Conservation (phyloP, 2,113 vertebrate species). For the Epinephelus cyanopodus region DNA sequence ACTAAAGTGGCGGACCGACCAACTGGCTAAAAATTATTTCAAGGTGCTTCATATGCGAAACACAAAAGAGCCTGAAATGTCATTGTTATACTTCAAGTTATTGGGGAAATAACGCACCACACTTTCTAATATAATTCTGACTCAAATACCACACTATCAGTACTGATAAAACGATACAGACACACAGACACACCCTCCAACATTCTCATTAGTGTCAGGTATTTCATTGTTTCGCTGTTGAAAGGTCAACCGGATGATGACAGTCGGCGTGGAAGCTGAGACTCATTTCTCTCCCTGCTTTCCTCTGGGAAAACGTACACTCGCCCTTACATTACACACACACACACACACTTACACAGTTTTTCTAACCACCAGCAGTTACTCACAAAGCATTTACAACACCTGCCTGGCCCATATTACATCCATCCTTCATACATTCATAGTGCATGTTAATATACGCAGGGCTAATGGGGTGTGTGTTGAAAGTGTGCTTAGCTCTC, state of each 20-base stretch:
- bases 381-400: slow-evolving; percentile 31
- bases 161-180: slow-evolving; percentile 44
- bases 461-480: slow-evolving; percentile 48
- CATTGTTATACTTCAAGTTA: slow-evolving; percentile 12
- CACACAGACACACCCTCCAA: slow-evolving; percentile 32
- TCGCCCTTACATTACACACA: slow-evolving; percentile 1
- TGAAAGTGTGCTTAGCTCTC: slow-evolving; percentile 50
- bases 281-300: slow-evolving; percentile 33
- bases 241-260: slow-evolving; percentile 66
- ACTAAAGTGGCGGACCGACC: not conserved
- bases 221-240: slow-evolving; percentile 50
- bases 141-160: slow-evolving; percentile 48
- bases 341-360: not conserved
- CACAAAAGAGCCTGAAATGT: slow-evolving; percentile 15
- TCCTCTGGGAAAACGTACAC: slow-evolving; percentile 16
- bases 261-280: slow-evolving; percentile 33
- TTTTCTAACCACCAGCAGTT: slow-evolving; percentile 38
- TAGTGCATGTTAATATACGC: slow-evolving; percentile 59
- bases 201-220: slow-evolving; percentile 65
- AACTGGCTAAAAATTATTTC: not conserved
- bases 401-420: slow-evolving; percentile 54
- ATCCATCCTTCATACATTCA: slow-evolving; percentile 57
- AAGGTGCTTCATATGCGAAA: not conserved
- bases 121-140: slow-evolving; percentile 31
- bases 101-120: slow-evolving; percentile 8